A percentile compares a stretch with the other conserved stretches of the same genome.
These are phyloP conservation scores for Mustela nigripes DNA, from an alignment of 2,113 vertebrate species.

Conservation along the genomic window DNA sequence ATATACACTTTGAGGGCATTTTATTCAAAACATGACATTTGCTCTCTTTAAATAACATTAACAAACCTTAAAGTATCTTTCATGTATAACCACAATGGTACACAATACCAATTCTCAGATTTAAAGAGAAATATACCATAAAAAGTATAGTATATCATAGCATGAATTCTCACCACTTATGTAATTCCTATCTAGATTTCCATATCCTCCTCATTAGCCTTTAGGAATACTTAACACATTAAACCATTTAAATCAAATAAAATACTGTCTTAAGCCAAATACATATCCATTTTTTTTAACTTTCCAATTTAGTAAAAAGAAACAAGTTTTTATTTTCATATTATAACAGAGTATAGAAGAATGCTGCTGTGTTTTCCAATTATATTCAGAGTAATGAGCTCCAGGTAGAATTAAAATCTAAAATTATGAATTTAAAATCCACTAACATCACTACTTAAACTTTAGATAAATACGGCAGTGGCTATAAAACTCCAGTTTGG, in stretches of 20 bases:
- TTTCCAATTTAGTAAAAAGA: not conserved
- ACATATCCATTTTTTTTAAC: not conserved
- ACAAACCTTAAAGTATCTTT: not conserved
- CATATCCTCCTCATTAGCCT: not conserved
- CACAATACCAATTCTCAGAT: not conserved
- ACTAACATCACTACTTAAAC: slow-evolving; percentile 68
- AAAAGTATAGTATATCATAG: not conserved
- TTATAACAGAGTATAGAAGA: slow-evolving; percentile 34
- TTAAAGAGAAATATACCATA: not conserved
- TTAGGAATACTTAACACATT: not conserved
- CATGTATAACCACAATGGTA: not conserved
- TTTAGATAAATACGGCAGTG: slow-evolving; percentile 47
- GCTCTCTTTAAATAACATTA: slow-evolving; percentile 28
- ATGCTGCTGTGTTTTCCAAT: not conserved
- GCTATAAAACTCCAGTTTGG: slow-evolving; percentile 64
- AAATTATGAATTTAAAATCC: slow-evolving; percentile 63
- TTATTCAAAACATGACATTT: slow-evolving; percentile 40
- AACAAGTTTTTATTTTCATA: slow-evolving; percentile 45
- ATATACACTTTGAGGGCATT: not conserved
- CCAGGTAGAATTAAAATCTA: not conserved
- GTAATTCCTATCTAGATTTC: not conserved
- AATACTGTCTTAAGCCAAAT: not conserved
- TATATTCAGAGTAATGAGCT: slow-evolving; percentile 43
- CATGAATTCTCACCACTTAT: not conserved
- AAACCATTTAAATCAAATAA: not conserved